Conservation (phyloP, 92 coral and sea anemone genomes). For the Micromussa lordhowensis region DNA sequence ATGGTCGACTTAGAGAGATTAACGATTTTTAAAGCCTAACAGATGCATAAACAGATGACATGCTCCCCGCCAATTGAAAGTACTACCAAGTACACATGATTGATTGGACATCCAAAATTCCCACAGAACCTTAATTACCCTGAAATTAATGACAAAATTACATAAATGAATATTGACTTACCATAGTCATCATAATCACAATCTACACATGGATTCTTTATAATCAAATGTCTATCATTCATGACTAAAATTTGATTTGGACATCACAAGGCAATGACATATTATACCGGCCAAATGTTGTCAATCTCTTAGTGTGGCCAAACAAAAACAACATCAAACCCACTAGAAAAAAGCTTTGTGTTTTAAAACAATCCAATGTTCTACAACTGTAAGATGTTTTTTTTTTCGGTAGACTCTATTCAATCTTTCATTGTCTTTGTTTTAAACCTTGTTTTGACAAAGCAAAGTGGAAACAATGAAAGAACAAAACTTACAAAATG, state of each 20-base stretch:
- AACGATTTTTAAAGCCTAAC: not conserved
- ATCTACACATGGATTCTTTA: not conserved
- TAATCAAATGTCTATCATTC: slow-evolving; percentile 5
- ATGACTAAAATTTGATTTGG: not conserved
- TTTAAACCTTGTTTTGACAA: not conserved
- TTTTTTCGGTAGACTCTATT: not conserved
- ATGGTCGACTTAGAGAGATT: no score
- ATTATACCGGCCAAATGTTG: not conserved
- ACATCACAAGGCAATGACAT: not conserved
- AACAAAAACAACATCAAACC: not conserved
- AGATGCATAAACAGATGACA: not conserved
- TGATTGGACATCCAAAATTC: not conserved
- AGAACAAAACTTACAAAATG: not conserved
- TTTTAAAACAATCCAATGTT: not conserved
- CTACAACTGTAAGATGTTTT: not conserved
- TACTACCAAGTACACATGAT: not conserved
- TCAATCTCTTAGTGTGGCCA: not conserved
- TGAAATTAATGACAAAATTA: not conserved
- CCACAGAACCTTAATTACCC: not conserved
- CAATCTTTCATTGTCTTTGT: not conserved
- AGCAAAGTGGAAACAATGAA: not conserved
- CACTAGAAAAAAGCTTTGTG: not conserved
- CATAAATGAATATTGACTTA: not conserved
- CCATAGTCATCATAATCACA: slow-evolving; percentile 1
- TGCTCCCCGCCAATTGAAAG: no score